Evolutionary conservation across 2,797 vertebrate species (phyloP).

Genomic region (Melanotaenia trifasciata): DNA sequence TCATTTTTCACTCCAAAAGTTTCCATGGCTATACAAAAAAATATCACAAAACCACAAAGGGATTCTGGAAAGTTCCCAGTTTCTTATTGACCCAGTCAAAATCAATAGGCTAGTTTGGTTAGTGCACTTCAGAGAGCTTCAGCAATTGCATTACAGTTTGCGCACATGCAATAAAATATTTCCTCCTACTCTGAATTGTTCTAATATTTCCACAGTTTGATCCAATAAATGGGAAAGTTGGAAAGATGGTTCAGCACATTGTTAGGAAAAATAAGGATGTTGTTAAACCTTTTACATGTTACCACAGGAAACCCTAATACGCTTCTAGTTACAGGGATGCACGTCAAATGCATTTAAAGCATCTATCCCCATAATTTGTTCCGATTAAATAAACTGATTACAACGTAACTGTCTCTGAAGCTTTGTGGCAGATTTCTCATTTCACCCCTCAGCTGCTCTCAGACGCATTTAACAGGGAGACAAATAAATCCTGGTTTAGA

Average conservation of each 20-base stretch:
- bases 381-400: conserved; percentile 41
- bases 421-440: conserved; percentile 52
- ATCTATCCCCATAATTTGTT: conserved; percentile 28
- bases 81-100: conserved; percentile 7
- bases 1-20: conserved; percentile 28
- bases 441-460: conserved; percentile 49
- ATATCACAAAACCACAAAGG: too few relatives aligned
- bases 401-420: conserved; percentile 27
- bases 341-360: conserved; percentile 3
- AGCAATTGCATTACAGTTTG: too few relatives aligned
- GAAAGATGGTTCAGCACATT: conserved; percentile 12
- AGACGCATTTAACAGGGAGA: conserved; percentile 26
- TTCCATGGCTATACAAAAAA: conserved; percentile 27
- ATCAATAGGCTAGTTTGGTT: too few relatives aligned
- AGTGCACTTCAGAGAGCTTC: too few relatives aligned
- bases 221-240: not conserved
- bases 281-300: conserved; percentile 25
- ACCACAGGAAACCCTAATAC: conserved; percentile 8
- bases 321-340: conserved; percentile 22
- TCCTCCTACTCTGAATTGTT: not conserved
- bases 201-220: not conserved
- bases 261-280: conserved; percentile 2
- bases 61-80: conserved; percentile 17
- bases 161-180: not conserved
- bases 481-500: conserved; percentile 38